Evolutionary conservation across 2,113 vertebrate species (phyloP).

Genomic region (Silurus glanis): DNA sequence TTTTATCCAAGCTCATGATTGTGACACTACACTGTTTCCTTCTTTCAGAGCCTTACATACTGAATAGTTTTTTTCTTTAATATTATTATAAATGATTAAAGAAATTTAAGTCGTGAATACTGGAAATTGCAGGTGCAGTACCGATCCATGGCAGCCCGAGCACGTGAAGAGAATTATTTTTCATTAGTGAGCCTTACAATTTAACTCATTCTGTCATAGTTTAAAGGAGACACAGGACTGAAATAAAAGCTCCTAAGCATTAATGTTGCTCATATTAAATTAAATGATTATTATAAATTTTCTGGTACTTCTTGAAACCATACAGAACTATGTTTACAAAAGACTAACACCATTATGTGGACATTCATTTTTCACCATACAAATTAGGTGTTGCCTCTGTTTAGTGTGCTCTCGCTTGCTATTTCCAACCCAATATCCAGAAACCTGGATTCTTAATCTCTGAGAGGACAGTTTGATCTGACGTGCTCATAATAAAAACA

Average conservation of each 20-base stretch:
- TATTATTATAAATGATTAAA: neutral
- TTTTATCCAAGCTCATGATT: neutral
- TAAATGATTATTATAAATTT: neutral
- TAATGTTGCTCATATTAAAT: neutral
- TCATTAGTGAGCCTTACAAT: neutral
- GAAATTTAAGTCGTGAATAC: neutral
- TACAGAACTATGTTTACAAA: neutral
- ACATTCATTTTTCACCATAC: neutral
- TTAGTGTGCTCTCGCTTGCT: neutral
- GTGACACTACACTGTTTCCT: neutral
- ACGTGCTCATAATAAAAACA: neutral
- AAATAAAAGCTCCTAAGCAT: neutral
- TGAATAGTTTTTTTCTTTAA: neutral
- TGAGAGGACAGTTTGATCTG: neutral
- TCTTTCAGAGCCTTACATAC: neutral
- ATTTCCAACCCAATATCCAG: neutral
- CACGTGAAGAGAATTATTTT: neutral
- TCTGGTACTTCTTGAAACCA: neutral
- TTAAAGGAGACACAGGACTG: neutral
- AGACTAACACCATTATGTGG: neutral
- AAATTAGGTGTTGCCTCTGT: neutral
- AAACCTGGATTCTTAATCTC: neutral
- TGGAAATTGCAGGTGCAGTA: neutral
- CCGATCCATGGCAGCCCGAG: neutral
- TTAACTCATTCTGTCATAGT: too few relatives aligned